These are phyloP conservation scores for Amiota minor DNA, from an alignment of 2,888 invertebrate species.

Conservation along the genomic window DNA sequence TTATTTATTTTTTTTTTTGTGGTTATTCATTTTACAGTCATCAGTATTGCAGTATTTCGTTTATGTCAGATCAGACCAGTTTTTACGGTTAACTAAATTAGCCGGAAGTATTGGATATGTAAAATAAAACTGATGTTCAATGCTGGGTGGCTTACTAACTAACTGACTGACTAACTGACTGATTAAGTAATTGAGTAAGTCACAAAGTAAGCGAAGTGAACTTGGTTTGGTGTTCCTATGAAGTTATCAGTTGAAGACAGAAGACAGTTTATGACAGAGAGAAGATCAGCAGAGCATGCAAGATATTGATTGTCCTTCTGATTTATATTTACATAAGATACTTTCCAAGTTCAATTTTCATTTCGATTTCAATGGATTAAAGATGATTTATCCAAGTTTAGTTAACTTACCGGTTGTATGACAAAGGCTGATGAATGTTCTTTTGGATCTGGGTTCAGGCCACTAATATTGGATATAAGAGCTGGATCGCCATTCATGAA, in stretches of 20 bases:
- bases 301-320: too few species aligned
- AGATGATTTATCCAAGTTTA: too few species aligned
- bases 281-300: too few species aligned
- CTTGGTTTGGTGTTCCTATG: too few species aligned
- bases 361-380: too few species aligned
- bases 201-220: too few species aligned
- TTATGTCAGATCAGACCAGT: conserved; percentile 15
- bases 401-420: conserved; percentile 82
- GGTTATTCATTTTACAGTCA: neutral
- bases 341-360: too few species aligned
- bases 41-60: neutral
- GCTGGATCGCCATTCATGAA: conserved; percentile 83
- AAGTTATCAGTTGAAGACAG: too few species aligned
- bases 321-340: too few species aligned
- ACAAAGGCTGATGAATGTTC: conserved; percentile 82
- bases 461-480: conserved; percentile 80
- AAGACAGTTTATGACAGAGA: too few species aligned
- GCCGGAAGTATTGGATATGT: conserved; percentile 49
- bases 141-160: neutral
- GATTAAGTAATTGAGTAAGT: too few species aligned
- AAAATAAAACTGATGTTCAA: conserved; percentile 14
- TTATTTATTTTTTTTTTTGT: neutral
- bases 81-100: conserved; percentile 55
- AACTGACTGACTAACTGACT: neutral
- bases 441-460: conserved; percentile 78